Percentiles rank a stretch among this genome's conserved stretches.
Conservation (phyloP, 2,888 invertebrate genomes). For the Acrobasis suavella region DNA sequence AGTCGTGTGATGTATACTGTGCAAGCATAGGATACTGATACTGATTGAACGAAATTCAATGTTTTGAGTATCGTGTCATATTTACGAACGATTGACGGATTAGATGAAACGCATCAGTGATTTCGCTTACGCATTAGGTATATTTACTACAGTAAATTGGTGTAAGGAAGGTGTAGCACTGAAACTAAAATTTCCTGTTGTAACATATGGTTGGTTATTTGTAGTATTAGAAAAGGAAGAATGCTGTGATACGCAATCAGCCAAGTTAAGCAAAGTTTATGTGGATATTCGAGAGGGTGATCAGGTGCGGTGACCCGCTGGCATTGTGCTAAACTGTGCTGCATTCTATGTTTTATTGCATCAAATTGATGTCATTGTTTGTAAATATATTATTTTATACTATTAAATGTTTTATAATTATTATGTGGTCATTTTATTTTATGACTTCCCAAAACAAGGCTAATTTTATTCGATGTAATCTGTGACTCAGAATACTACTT, state of each 20-base stretch:
- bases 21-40: slow-evolving; percentile 6
- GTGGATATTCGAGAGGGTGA: slow-evolving; percentile 32
- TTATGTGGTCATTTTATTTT: slow-evolving; percentile 23
- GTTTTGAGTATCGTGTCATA: slow-evolving; percentile 10
- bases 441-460: neutral
- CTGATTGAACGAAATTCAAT: slow-evolving; percentile 1
- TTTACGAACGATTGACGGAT: slow-evolving; percentile 2
- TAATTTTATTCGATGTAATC: too few relatives aligned
- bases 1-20: slow-evolving; percentile 11
- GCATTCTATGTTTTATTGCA: slow-evolving; percentile 62
- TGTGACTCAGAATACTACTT: too few relatives aligned
- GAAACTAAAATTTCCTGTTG: neutral
- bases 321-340: slow-evolving; percentile 58
- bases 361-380: slow-evolving; percentile 80
- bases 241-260: slow-evolving; percentile 26
- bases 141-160: neutral
- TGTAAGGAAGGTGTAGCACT: neutral
- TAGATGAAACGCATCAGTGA: neutral
- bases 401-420: slow-evolving; percentile 64
- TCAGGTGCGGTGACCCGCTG: slow-evolving; percentile 41
- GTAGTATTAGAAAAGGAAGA: slow-evolving; percentile 13
- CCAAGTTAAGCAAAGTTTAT: slow-evolving; percentile 2
- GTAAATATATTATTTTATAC: slow-evolving; percentile 80
- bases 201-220: slow-evolving; percentile 3
- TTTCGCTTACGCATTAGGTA: neutral